Evolutionary conservation across 1,140 invertebrate species (phyloP).

Genomic region (Drusus annulatus): DNA sequence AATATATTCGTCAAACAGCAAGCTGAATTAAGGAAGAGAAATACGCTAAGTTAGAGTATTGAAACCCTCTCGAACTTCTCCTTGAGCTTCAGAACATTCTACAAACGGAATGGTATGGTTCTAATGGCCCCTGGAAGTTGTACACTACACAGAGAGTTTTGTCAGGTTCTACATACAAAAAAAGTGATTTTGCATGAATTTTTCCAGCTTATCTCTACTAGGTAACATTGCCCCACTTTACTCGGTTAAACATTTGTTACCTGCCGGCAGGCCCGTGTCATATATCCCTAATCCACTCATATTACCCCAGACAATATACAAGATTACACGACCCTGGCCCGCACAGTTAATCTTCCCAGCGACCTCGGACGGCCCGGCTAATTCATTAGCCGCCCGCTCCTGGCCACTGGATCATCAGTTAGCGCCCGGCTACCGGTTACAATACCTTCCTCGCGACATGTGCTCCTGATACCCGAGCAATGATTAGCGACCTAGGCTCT

Average conservation of each 20-base stretch:
- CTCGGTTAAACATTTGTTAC: conserved; percentile 11
- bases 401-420: conserved; percentile 48
- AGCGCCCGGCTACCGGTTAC: conserved; percentile 15
- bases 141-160: no score
- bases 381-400: conserved; percentile 53
- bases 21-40: no score
- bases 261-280: conserved; percentile 15
- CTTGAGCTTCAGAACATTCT: no score
- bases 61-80: no score
- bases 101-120: no score
- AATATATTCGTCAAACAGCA: no score
- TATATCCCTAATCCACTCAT: conserved; percentile 13
- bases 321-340: conserved; percentile 37
- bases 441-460: conserved; percentile 10
- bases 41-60: no score
- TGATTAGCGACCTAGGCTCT: background rate
- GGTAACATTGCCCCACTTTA: no score
- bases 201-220: no score
- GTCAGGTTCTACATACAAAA: no score
- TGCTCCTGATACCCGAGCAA: conserved; percentile 12
- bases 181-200: no score
- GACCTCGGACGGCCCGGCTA: conserved; percentile 5
- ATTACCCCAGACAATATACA: conserved; percentile 29
- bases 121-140: no score
- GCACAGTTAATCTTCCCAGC: conserved; percentile 3